A percentile compares a stretch with the other conserved stretches of the same genome.
Evolutionary conservation across 2,888 invertebrate genomes (phyloP).

Genomic region (Gerris lacustris): DNA sequence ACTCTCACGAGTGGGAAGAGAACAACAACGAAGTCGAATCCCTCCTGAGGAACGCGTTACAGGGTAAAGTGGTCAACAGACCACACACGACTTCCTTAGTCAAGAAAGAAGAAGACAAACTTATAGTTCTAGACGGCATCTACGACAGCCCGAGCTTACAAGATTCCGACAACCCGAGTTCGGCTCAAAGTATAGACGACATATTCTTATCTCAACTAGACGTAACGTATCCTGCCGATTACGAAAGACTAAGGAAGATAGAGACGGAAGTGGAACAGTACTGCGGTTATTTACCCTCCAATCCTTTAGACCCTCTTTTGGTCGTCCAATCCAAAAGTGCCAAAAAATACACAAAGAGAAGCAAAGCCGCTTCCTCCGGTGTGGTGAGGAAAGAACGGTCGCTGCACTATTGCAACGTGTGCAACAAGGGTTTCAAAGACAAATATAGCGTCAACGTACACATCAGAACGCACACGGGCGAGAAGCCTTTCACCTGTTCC

Average conservation of each 20-base stretch:
- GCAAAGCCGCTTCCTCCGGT: constrained; percentile 40
- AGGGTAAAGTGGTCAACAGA: constrained; percentile 50
- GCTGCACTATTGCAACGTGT: constrained; percentile 83
- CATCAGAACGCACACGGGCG: constrained; percentile 92
- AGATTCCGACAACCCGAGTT: constrained; percentile 43
- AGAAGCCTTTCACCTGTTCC: constrained; percentile 91
- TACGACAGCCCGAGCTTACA: constrained; percentile 37
- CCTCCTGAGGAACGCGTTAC: constrained; percentile 65
- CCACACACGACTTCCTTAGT: constrained; percentile 31
- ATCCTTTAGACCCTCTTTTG: constrained; percentile 43
- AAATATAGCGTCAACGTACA: constrained; percentile 97
- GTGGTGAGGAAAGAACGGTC: constrained; percentile 57
- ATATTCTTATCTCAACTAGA: constrained; percentile 55
- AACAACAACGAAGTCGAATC: constrained; percentile 48
- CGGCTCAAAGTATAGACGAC: constrained; percentile 55
- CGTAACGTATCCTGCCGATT: constrained; percentile 58
- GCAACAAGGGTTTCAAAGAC: constrained; percentile 86
- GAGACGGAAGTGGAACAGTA: constrained; percentile 58
- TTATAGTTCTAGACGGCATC: constrained; percentile 21
- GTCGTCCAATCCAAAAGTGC: constrained; percentile 39
- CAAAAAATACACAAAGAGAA: constrained; percentile 49
- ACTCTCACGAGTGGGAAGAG: constrained; percentile 40
- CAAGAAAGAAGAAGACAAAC: constrained; percentile 28
- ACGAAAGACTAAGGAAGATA: constrained; percentile 71
- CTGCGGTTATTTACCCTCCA: constrained; percentile 40